Conservation (phyloP, 2,888 invertebrate genomes). For the Carterocephalus palaemon region DNA sequence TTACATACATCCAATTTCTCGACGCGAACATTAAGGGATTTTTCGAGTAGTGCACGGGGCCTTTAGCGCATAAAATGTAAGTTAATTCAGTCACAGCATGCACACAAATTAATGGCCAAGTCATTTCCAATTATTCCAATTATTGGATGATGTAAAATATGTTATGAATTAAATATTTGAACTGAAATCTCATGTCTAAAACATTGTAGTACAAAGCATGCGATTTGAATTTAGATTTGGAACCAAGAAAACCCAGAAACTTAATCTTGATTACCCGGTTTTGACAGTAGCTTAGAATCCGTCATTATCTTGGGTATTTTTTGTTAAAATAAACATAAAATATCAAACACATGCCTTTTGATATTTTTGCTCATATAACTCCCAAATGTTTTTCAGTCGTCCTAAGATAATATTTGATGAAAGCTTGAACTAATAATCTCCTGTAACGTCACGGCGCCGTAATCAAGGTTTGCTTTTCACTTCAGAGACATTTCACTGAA, state of each 20-base stretch:
- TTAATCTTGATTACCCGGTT: no score
- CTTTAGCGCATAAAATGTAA: conserved; percentile 15
- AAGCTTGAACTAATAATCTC: conserved; percentile 17
- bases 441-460: conserved; percentile 5
- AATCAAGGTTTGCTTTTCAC: conserved; percentile 16
- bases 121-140: no score
- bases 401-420: conserved; percentile 13
- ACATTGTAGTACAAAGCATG: no score
- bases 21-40: conserved; percentile 29
- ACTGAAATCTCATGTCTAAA: no score
- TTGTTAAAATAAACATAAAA: no score
- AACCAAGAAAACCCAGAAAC: no score
- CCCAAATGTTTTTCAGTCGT: conserved; percentile 5
- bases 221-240: no score
- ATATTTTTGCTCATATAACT: no score
- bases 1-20: conserved; percentile 50
- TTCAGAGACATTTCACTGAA: conserved; percentile 12
- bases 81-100: conserved; percentile 15
- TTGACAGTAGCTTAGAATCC: no score
- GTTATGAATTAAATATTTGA: conserved; percentile 1
- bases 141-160: background rate
- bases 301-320: no score
- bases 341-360: no score
- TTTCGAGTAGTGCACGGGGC: conserved; percentile 11
- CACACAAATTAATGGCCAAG: no score